Evolutionary conservation across 2,888 invertebrate genomes (phyloP), one percentile per base, ranked within the genome.

Genomic region (Nomada fabriciana): DNA sequence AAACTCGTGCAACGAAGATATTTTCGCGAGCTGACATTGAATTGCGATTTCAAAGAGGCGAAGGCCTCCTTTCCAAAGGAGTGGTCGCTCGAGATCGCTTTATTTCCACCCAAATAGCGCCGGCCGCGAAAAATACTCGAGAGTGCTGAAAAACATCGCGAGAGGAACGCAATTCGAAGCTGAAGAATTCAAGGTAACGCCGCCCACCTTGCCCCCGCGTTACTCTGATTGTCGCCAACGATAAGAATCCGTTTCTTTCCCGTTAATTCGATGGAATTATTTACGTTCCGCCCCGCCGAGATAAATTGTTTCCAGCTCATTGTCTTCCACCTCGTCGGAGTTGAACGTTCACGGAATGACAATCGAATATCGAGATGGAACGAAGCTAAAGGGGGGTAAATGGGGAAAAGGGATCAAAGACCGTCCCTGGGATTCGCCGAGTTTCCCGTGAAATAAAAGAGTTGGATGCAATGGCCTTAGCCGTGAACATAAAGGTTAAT

Each of bases 401-500:
- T 13, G 47, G 15, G 15, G 57, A 50, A 71, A 64, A 50, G 64
- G 69, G 74, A 77, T 72, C 74, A 73, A 73, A 67, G 71, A 82
- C 64, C 71, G 81, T 78, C 79, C 82, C 84, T 84, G 84, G 70
- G 13, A 61, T 84, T 43, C 75, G 68, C 76, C 5, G 71, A 53
- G 59, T 60, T 63, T 67, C 52, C 13, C 64, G 71, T 47, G 67
- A 53, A 81, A 71, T 20, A 15, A 61, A 80, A 23, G 25, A 75
- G 20, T n/a, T 15, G 29, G 52, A 65, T 67, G 36, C 36, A 72
- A 86, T 71, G 76, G 36, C 43, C 1, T 11, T 11, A 10, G 36
- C 15, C 11, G 71, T n/a, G 55, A 76, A 68, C 68, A 80, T 70
- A 76, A 76, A 70, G 23, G 52, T 64, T 20, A 64, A 61, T 36